Evolutionary conservation across 2,888 invertebrate species (phyloP).

Genomic region (Lycaena phlaeas): DNA sequence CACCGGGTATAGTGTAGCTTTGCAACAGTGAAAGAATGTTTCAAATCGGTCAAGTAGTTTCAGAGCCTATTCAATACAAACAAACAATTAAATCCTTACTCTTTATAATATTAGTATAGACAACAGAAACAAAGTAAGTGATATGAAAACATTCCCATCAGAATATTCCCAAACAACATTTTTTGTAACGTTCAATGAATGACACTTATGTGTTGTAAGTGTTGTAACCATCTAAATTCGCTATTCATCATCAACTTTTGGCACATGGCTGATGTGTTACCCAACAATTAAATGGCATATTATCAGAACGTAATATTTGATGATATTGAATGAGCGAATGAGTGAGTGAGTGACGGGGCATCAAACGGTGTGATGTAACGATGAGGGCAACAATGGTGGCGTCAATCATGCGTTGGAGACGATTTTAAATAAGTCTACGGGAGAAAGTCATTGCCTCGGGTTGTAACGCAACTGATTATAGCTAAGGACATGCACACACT

Average conservation of each 20-base stretch:
- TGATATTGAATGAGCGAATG: constrained; percentile 37
- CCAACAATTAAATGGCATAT: constrained; percentile 67
- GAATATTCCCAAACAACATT: not conserved
- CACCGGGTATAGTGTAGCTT: too few species aligned
- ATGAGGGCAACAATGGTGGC: constrained; percentile 48
- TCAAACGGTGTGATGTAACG: constrained; percentile 56
- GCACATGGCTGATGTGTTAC: constrained; percentile 52
- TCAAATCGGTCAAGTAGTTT: too few species aligned
- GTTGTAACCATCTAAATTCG: constrained; percentile 6
- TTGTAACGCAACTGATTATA: constrained; percentile 30
- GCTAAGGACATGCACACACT: constrained; percentile 21
- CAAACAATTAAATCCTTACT: too few species aligned
- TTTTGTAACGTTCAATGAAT: not conserved
- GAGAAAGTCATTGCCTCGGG: constrained; percentile 58
- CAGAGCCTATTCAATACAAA: too few species aligned
- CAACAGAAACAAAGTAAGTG: too few species aligned
- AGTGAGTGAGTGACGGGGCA: constrained; percentile 45
- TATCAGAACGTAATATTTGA: constrained; percentile 56
- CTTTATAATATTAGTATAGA: too few species aligned
- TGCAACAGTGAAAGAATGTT: too few species aligned
- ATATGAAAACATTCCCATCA: not conserved
- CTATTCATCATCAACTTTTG: constrained; percentile 16
- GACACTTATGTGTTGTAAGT: not conserved
- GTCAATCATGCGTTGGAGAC: constrained; percentile 66
- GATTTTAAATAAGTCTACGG: constrained; percentile 64